phyloP scores from a whole-genome alignment of 2,797 vertebrate species.

The Labeo calbasu region DNA sequence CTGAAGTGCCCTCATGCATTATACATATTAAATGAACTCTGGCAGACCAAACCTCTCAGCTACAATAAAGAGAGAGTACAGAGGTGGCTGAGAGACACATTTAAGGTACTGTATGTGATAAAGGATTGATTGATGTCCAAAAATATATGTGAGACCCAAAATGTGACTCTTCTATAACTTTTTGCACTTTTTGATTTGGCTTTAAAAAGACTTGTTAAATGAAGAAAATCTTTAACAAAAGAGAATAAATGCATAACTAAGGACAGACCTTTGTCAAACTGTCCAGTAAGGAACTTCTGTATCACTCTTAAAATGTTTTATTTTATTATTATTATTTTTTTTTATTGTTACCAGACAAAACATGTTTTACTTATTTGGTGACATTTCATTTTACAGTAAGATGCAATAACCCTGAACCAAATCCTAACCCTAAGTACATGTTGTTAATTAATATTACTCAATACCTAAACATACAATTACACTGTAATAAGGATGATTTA shows the following conservation, averaged over 20 bases:
- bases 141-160: not conserved
- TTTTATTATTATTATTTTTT: no score
- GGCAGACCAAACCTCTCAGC: slow-evolving; percentile 57
- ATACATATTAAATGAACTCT: slow-evolving; percentile 62
- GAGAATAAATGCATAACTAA: not conserved
- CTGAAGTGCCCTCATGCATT: slow-evolving; percentile 58
- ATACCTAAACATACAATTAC: not conserved
- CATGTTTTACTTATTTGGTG: no score
- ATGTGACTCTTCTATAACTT: not conserved
- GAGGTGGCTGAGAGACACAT: slow-evolving; percentile 38
- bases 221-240: not conserved
- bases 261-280: not conserved
- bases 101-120: slow-evolving; percentile 33
- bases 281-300: not conserved
- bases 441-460: not conserved
- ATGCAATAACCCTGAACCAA: not conserved
- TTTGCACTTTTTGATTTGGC: not conserved
- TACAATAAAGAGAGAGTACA: slow-evolving; percentile 45
- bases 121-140: slow-evolving; percentile 40
- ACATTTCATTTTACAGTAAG: no score
- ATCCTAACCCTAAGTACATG: not conserved
- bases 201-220: not conserved
- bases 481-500: not conserved
- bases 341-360: no score
- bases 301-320: no score